Evolutionary conservation across 2,113 vertebrate species (phyloP).

Genomic region (Pagrus major): DNA sequence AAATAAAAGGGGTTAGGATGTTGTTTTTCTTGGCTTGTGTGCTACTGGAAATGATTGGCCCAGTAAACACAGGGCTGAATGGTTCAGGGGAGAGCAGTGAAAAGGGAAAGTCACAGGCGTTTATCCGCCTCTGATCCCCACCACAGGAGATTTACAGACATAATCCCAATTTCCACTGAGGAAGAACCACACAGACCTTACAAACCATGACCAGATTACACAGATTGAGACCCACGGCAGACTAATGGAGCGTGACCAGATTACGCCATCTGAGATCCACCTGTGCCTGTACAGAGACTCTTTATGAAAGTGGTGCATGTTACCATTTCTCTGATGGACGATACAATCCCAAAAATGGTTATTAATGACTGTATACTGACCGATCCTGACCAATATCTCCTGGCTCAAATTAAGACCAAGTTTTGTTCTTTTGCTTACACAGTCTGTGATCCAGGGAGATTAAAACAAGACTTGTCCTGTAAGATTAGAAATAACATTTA

Average conservation of each 20-base stretch:
- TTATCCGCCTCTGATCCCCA: conserved; percentile 67
- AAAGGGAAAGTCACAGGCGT: conserved; percentile 66
- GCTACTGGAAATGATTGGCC: conserved; percentile 44
- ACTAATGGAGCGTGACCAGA: conserved; percentile 74
- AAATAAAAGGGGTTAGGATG: neutral
- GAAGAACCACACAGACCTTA: conserved; percentile 67
- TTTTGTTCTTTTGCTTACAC: no score
- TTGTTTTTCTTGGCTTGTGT: neutral
- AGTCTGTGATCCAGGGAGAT: no score
- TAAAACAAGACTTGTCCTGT: no score
- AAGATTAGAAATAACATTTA: no score
- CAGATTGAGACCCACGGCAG: conserved; percentile 69
- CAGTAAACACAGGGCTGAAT: conserved; percentile 55
- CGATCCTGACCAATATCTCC: no score
- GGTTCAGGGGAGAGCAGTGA: conserved; percentile 40
- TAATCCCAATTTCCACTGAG: conserved; percentile 79
- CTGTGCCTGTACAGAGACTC: conserved; percentile 1
- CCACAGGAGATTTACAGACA: conserved; percentile 72
- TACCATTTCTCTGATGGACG: neutral
- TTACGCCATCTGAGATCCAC: conserved; percentile 56
- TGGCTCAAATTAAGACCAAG: no score
- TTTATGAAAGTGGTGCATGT: neutral
- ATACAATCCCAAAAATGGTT: neutral
- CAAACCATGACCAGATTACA: conserved; percentile 74
- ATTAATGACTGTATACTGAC: no score